A percentile compares a stretch with the other conserved stretches of the same genome.
Evolutionary conservation across 2,797 vertebrate species (phyloP).

Genomic region (Pipistrellus pipistrellus): DNA sequence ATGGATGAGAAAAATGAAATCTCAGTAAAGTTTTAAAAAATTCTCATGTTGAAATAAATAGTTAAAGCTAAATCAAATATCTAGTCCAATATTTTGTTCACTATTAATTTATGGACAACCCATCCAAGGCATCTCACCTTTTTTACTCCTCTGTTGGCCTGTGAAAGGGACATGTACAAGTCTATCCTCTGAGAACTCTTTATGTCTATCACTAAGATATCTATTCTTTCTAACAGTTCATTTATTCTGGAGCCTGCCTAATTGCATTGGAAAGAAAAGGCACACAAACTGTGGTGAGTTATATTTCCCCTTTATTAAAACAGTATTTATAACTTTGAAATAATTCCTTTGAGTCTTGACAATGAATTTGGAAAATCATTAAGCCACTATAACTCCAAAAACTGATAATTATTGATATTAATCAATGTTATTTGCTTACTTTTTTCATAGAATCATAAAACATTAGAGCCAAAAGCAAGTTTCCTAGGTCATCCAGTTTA

Average conservation of each 20-base stretch:
- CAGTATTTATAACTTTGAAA: neutral
- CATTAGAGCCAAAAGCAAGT: neutral
- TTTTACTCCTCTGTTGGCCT: neutral
- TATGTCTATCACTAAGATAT: neutral
- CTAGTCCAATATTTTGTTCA: neutral
- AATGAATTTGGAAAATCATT: neutral
- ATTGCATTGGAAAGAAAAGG: slow-evolving; percentile 73
- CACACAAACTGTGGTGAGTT: slow-evolving; percentile 78
- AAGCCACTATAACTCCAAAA: neutral
- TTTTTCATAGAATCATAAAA: neutral
- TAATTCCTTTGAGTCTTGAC: neutral
- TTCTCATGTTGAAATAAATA: neutral
- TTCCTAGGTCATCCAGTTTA: neutral
- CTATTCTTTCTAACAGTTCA: slow-evolving; percentile 72
- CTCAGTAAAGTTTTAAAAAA: neutral
- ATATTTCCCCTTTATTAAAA: neutral
- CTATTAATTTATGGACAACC: neutral
- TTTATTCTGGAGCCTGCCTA: slow-evolving; percentile 79
- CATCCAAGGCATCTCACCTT: neutral
- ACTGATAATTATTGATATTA: neutral
- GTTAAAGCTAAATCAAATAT: neutral
- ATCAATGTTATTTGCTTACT: neutral
- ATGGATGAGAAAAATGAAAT: slow-evolving; percentile 29
- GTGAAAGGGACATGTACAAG: fast-evolving
- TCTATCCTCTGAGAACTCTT: neutral